Evolutionary conservation across 2,113 vertebrate genomes (phyloP).

Genomic region (Sigmodon hispidus): DNA sequence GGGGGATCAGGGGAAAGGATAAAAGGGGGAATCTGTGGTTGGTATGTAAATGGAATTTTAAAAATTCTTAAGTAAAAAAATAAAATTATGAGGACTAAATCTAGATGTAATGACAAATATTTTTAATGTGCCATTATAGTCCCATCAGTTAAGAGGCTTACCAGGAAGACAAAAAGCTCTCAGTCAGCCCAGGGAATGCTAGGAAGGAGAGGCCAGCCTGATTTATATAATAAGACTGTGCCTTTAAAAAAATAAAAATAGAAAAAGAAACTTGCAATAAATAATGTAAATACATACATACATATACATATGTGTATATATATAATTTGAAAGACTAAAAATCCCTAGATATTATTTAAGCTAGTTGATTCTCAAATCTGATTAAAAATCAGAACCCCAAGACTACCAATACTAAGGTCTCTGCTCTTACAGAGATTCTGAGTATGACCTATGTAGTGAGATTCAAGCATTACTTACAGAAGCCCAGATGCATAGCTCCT

Average conservation of each 20-base stretch:
- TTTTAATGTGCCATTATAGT: too few relatives aligned
- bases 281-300: neutral
- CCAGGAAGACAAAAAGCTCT: neutral
- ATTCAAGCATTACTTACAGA: too few relatives aligned
- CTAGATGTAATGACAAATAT: neutral
- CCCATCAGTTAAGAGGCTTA: neutral
- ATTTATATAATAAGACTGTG: neutral
- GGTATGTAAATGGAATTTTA: too few relatives aligned
- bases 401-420: neutral
- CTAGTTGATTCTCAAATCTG: neutral
- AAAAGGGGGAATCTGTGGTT: too few relatives aligned
- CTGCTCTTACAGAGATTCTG: neutral
- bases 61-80: too few relatives aligned
- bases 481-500: too few relatives aligned
- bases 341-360: neutral
- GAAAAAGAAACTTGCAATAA: neutral
- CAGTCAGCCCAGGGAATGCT: neutral
- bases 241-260: neutral
- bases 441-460: too few relatives aligned
- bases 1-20: too few relatives aligned
- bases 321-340: neutral
- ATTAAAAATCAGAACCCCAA: slow-evolving; percentile 7
- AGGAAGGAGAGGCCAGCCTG: neutral
- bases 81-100: neutral
- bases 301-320: neutral